Base-by-base conservation (phyloP, 2,888 invertebrate species). In the Microdon myrmicae region DNA sequence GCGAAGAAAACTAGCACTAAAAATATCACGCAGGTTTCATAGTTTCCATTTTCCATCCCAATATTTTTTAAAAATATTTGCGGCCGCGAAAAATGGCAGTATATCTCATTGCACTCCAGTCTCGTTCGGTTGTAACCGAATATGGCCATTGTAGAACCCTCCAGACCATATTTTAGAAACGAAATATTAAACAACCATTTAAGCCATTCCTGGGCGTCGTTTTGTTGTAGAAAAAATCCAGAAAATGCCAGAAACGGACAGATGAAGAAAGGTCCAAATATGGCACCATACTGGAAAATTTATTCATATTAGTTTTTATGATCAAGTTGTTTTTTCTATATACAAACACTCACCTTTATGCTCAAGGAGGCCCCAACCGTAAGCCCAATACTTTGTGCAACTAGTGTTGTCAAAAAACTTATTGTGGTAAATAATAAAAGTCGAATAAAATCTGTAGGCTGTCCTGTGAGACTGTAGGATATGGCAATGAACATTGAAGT, bases 201-300 rank as follows among this genome's bases (percentile, higher is more conserved):
- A 67, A 94, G 81, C 71, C 86, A 86, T 0, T 80, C 78, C 5
- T 93, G 93, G 2, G 94, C 90, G 71, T 94, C 92, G 70, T 85
- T 85, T 70, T 90, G 84, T 72, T 88, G 90, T 1, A 96, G 87
- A 76, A 96, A 96, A 81, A 95, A 96, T 4, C 96, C 96, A 47
- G 94, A 93, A 81, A 96, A 96, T 70, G 94, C 84, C 14, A 92
- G 85, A 74, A 95, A 93, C 0, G 96, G 96, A 77, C 92, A 86
- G 67, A 92, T 86, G 71, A 89, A 86, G 68, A 96, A 87, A 5
- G 96, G 93, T 3, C 96, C 96, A 74, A 96, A 86, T 72, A 95
- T 87, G 3, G 93, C 91, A 8, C 94, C 94, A 74, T 90, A 86
- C 93, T 96, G 82, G 45, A 41, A 13, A 25, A 20, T 5, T 14